Base-by-base conservation (phyloP, 2,113 vertebrate genomes). In the Phaethornis superciliosus region DNA sequence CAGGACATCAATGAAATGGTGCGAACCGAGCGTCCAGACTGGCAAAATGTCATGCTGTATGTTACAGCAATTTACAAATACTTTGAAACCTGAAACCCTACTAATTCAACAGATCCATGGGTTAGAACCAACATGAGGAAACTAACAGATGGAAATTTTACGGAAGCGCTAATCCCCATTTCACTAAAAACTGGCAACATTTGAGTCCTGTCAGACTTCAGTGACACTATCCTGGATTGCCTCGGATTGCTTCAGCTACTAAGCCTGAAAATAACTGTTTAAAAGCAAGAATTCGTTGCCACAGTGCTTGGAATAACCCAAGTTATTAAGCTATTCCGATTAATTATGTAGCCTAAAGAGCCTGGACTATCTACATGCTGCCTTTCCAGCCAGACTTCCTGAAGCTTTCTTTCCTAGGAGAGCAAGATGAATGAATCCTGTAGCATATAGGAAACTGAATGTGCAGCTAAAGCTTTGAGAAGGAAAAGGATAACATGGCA, bases 31-130 rank as follows among this genome's bases (percentile, higher is more conserved):
- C 97, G 99, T 52, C 99, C 99, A 0, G 99, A 99, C 95, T 99
- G 99, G 99, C 99, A 99, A 77, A 99, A 97, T 27, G 98, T 99
- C 95, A 99, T 99, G 99, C 98, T 98, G 28, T 99, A 99, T 3
- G 99, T 99, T 96, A 99, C 99, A 3, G 98, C 99, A 12, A 99
- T 99, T 97, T 99, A 99, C 98, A 99, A 99, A 95, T 99, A 99
- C 98, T 99, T 99, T 94, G 99, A 99, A 97, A 99, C 99, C 96
- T 99, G 99, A 99, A 88, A 55, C 70, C 63, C 83, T 44, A 35
- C 69, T 65, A 27, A 55, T 28, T 21, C 20, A 0, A 13, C 71
- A 72, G 28, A 88, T 60, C 58, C 76, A 32, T n/a, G 88, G 74
- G 54, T 71, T 62, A 59, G 74, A 65, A 59, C 47, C 88, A 56